Conservation (phyloP, 2,888 invertebrate genomes). For the Bursaphelenchus okinawaensis region DNA sequence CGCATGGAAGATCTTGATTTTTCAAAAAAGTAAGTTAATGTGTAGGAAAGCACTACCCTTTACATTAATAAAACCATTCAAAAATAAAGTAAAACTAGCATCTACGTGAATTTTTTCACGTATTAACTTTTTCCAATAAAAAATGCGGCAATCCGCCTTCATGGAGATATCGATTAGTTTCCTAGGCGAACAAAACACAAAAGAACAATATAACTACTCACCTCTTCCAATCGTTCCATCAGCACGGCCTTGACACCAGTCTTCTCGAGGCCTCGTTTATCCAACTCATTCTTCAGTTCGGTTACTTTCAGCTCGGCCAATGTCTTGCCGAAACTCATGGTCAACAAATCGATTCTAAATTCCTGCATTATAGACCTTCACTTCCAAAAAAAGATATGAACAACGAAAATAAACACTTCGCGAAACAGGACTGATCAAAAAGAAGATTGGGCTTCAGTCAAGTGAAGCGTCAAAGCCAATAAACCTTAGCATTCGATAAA, state of each 20-base stretch:
- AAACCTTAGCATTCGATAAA: no score
- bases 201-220: slow-evolving; percentile 20
- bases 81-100: no score
- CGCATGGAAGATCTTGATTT: no score
- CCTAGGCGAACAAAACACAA: no score
- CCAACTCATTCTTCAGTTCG: slow-evolving; percentile 65
- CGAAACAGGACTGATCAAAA: not conserved
- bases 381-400: not conserved
- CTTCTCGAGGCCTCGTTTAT: slow-evolving; percentile 72
- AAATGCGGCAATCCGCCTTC: not conserved
- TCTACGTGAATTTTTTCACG: no score
- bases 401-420: not conserved
- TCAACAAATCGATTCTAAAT: slow-evolving; percentile 1
- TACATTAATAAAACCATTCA: not conserved
- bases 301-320: slow-evolving; percentile 30
- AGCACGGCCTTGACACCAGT: slow-evolving; percentile 81
- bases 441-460: no score
- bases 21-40: no score
- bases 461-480: no score
- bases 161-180: slow-evolving; percentile 11
- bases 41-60: no score
- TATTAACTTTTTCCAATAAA: no score
- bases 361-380: no score
- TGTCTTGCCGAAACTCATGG: slow-evolving; percentile 6
- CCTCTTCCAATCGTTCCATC: slow-evolving; percentile 74